These are phyloP conservation scores for Drosophila barbarae DNA, from an alignment of 2,888 invertebrate species.

Conservation along the genomic window DNA sequence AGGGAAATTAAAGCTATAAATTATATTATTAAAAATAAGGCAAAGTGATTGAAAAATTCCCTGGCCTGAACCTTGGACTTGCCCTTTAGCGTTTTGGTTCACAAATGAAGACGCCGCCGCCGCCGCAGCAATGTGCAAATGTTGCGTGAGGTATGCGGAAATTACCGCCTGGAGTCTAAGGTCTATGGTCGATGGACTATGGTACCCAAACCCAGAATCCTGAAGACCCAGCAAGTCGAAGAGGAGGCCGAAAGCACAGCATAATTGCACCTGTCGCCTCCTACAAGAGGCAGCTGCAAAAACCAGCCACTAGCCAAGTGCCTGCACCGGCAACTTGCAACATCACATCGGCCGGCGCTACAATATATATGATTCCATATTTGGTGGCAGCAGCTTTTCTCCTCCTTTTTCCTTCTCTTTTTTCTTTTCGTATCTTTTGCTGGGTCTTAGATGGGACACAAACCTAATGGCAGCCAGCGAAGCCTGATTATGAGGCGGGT, in stretches of 20 bases:
- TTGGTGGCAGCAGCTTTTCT: slow-evolving; percentile 49
- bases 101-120: slow-evolving; percentile 10
- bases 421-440: slow-evolving; percentile 2
- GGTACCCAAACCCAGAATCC: background rate
- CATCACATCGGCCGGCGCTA: slow-evolving; percentile 59
- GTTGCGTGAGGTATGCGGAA: slow-evolving; percentile 60
- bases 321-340: slow-evolving; percentile 24
- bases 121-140: slow-evolving; percentile 29
- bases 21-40: background rate
- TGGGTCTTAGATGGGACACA: slow-evolving; percentile 57
- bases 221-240: background rate
- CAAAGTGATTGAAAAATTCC: too few relatives aligned
- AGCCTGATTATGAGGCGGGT: slow-evolving; percentile 63
- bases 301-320: slow-evolving; percentile 3
- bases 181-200: slow-evolving; percentile 1
- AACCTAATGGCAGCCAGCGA: slow-evolving; percentile 44
- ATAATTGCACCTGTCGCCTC: slow-evolving; percentile 73
- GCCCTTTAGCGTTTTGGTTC: background rate
- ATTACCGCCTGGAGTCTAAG: slow-evolving; percentile 50
- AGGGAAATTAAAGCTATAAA: background rate
- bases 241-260: slow-evolving; percentile 9
- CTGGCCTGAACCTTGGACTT: background rate
- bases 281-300: slow-evolving; percentile 45
- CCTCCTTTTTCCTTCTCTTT: background rate
- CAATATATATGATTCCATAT: slow-evolving; percentile 58